Evolutionary conservation across 2,888 invertebrate species (phyloP), one percentile per base, ranked within the genome.

Genomic region (Ichneumoninae sp.): DNA sequence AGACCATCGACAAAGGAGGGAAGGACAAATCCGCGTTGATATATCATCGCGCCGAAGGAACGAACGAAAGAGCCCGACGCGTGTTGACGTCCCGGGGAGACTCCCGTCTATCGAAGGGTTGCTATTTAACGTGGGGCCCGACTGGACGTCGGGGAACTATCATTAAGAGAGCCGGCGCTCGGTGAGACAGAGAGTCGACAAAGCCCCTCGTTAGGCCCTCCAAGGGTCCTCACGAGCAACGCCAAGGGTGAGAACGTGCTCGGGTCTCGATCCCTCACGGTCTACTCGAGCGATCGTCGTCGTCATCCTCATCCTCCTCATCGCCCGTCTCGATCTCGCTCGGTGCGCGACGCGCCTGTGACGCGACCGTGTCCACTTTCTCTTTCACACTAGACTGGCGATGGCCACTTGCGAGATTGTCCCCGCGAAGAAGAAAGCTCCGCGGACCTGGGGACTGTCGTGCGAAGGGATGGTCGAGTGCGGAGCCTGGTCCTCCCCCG

Each of bases 211-310:
- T 93, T 93, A 93, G 93, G 92, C 89, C 90, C 91, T 91, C 91
- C 90, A 88, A 93, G 93, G 92, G 93, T 93, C 93, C 93, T 93
- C 92, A 91, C 89, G 89, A 88, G 88, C 89, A 90, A 88, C 90
- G 90, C 93, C 92, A 93, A 93, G 93, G 93, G 93, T 93, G 93
- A 93, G 92, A 93, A 93, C 93, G 93, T 93, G 93, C 93, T 93
- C 91, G 90, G 92, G 91, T 91, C 91, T 90, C 66, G 79, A 79
- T 84, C 82, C 76, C 82, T 80, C 72, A 10, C 40, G 87, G 91
- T 91, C 91, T 82, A 66, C 82, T 68, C 60, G 26, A 57, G 62
- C 72, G 76, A 82, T 80, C 71, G 82, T 65, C 54, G 60, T 69
- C 76, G 57, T 26, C 57, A 40, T 76, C 33, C 75, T 52, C 75